Conservation (phyloP, 2,888 invertebrate species). For the Myopa tessellatipennis region DNA sequence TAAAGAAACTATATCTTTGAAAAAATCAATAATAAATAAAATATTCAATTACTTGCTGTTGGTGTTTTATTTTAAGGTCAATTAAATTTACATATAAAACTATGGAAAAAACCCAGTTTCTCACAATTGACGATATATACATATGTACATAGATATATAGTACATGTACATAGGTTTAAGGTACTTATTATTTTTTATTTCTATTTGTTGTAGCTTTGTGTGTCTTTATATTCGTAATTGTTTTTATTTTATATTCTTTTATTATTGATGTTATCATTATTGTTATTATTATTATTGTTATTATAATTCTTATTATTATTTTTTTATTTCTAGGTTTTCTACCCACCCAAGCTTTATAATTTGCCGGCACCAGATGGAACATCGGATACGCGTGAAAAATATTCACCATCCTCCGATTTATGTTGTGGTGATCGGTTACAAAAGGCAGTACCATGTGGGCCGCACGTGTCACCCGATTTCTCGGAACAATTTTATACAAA, state of each 20-base stretch:
- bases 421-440: constrained; percentile 47
- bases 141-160: background rate
- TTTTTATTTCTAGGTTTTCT: background rate
- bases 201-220: too few relatives aligned
- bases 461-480: background rate
- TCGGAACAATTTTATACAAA: background rate
- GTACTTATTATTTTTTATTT: too few relatives aligned
- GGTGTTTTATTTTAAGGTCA: background rate
- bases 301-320: background rate
- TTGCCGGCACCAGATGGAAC: constrained; percentile 52
- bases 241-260: background rate
- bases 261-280: background rate
- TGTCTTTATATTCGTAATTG: too few relatives aligned
- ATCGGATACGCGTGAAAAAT: constrained; percentile 51
- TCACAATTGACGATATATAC: background rate
- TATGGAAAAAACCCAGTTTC: background rate
- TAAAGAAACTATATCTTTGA: background rate
- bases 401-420: constrained; percentile 51
- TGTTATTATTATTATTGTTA: background rate
- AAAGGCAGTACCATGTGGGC: constrained; percentile 52
- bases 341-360: constrained; percentile 49
- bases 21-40: constrained; percentile 23
- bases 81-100: background rate
- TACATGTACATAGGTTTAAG: too few relatives aligned
- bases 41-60: constrained; percentile 28